A percentile compares a stretch with the other conserved stretches of the same genome.
Conservation (phyloP, 2,888 invertebrate genomes). For the Bursaphelenchus okinawaensis region DNA sequence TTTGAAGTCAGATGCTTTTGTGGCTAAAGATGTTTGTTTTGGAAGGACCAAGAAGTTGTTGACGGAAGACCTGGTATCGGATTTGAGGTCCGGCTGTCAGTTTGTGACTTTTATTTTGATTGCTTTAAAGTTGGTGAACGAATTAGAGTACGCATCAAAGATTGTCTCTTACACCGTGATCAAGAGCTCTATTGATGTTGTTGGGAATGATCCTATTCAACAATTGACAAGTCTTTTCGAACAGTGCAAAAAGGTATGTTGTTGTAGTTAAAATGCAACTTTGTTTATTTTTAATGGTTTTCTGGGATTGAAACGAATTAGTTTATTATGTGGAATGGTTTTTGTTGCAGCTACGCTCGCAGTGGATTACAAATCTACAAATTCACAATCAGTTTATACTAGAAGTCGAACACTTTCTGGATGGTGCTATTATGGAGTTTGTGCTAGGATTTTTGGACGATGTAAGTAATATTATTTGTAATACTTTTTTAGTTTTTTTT, state of each 20-base stretch:
- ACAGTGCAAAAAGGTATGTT: conserved; percentile 9
- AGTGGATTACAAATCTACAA: conserved; percentile 11
- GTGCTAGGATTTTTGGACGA: conserved; percentile 41
- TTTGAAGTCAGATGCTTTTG: conserved; percentile 5
- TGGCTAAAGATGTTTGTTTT: conserved; percentile 16
- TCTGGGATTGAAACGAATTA: too few relatives aligned
- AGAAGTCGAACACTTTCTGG: conserved; percentile 37
- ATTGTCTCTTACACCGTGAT: conserved; percentile 10
- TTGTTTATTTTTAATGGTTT: conserved; percentile 1
- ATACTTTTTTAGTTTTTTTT: neutral
- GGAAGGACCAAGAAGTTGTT: conserved; percentile 10
- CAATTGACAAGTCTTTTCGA: conserved; percentile 7
- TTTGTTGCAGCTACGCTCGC: conserved; percentile 3
- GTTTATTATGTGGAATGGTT: too few relatives aligned
- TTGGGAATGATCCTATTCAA: neutral
- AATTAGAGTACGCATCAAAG: conserved; percentile 13
- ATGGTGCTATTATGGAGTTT: conserved; percentile 43
- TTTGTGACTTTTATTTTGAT: conserved; percentile 15
- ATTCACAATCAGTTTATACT: conserved; percentile 8
- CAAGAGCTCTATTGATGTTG: conserved; percentile 1
- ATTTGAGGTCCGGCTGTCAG: conserved; percentile 19
- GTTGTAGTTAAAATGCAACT: too few relatives aligned
- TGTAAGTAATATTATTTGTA: neutral
- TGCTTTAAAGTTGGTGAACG: conserved; percentile 2
- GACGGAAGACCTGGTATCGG: conserved; percentile 13